phyloP scores from a whole-genome alignment of 2,113 vertebrate species.

The Nematolebias whitei region DNA sequence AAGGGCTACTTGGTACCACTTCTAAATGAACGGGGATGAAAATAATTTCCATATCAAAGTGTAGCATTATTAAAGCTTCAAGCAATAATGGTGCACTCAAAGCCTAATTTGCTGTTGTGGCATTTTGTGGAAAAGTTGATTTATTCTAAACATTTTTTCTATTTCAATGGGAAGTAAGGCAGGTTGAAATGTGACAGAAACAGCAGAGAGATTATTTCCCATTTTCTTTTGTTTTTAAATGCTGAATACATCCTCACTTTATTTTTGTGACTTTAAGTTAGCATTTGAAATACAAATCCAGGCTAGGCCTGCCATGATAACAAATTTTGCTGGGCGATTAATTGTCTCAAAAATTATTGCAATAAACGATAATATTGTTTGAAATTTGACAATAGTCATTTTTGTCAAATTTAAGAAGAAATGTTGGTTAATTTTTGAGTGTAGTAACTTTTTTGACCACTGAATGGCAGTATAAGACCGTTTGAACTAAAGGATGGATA shows the following conservation, averaged over 20 bases:
- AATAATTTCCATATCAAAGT: slow-evolving; percentile 63
- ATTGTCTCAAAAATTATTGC: too few relatives aligned
- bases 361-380: too few relatives aligned
- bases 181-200: not conserved
- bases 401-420: too few relatives aligned
- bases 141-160: slow-evolving; percentile 21
- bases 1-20: slow-evolving; percentile 15
- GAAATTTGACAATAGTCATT: too few relatives aligned
- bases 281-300: not conserved
- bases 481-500: too few relatives aligned
- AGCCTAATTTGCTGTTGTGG: slow-evolving; percentile 18
- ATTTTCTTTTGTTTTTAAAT: not conserved
- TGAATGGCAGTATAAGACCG: too few relatives aligned
- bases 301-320: too few relatives aligned
- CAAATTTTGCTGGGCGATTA: too few relatives aligned
- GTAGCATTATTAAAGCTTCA: slow-evolving; percentile 40
- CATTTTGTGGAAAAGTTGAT: slow-evolving; percentile 24
- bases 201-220: not conserved
- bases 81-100: slow-evolving; percentile 45
- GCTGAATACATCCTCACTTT: not conserved
- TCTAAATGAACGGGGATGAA: slow-evolving; percentile 31
- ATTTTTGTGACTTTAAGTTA: not conserved
- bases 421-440: too few relatives aligned
- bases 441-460: too few relatives aligned
- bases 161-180: not conserved